Base-by-base conservation (phyloP, 1,140 invertebrate species). In the Brachionus asplanchnoidis region DNA sequence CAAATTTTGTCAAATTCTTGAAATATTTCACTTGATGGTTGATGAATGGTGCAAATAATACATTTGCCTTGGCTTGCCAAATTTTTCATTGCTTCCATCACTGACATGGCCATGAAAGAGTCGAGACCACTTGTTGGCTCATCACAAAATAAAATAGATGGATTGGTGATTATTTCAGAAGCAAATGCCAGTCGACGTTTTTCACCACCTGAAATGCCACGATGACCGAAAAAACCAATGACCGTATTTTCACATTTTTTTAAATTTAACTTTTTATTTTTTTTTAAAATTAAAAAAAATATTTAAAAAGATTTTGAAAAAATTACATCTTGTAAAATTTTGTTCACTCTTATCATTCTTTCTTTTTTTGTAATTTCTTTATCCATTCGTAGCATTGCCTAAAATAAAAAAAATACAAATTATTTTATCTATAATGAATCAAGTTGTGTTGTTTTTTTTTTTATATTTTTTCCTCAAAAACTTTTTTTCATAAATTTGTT, bases 191-290 rank as follows among this genome's bases (percentile, higher is more conserved):
- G 89, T 86, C 97, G 92, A 89, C 97, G 97, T 91, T 94, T 94
- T 90, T 99, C 97, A 0, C 97, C 97, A 23, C 96, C 96, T 0
- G 96, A 98, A 28, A 99, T 94, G 0, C 96, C 95, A 91, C 97
- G 96, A 68, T 93, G 40, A 8, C 66, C 83, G 12, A 66, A 40
- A 17, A 73, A 9, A n/a, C 83, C 83, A 42, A 84, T 84, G 26
- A 84, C 11, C 2, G 82, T 70, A 32, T 84, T 84, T 44, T 68
- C 60, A 53, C 82, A 84, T 70, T 68, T 68, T 84, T 42, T 68
- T 53, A 84, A 44, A 70, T 70, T 70, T 17, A 84, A 73, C 82
- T 84, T 20, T 73, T 40, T 3, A 36, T 2, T n/a, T 12, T 14
- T 12, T 40, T 26, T 83, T 40, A 66, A 40, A 14, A 42, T 26